A percentile compares a stretch with the other conserved stretches of the same genome.
phyloP scores from a whole-genome alignment of 2,797 vertebrate species.

The Fistularia commersonii region DNA sequence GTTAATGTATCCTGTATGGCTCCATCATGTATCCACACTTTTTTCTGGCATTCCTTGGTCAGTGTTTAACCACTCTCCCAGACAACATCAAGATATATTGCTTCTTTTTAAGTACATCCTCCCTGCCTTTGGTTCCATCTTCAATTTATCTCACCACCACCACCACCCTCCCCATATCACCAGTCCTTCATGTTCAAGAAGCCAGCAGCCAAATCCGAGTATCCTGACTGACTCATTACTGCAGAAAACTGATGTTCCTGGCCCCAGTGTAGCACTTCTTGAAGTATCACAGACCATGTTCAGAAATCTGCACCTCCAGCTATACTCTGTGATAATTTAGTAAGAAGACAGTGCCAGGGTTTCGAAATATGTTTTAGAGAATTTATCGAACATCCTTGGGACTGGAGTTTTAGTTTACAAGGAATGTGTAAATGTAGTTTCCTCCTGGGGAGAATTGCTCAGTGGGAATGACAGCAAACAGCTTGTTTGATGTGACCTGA shows the following conservation, averaged over 20 bases:
- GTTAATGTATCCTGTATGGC: too few relatives aligned
- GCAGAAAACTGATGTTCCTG: conserved; percentile 8
- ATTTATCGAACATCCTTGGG: background rate
- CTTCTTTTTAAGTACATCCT: background rate
- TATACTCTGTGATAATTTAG: conserved; percentile 4
- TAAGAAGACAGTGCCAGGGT: background rate
- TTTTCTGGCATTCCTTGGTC: background rate
- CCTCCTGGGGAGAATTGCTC: too few relatives aligned
- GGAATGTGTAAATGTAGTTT: too few relatives aligned
- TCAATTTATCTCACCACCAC: background rate
- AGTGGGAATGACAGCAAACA: too few relatives aligned
- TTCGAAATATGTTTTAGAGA: too few relatives aligned
- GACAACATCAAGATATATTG: background rate
- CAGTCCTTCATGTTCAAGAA: background rate
- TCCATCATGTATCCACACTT: too few relatives aligned
- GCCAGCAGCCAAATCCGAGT: conserved; percentile 1
- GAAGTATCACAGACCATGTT: conserved; percentile 1
- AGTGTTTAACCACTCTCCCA: background rate
- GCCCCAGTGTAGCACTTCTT: background rate
- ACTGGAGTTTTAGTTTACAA: background rate
- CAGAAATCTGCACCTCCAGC: conserved; percentile 6
- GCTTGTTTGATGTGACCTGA: background rate
- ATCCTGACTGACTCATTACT: background rate
- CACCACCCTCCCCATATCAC: background rate
- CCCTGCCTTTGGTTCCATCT: background rate